Evolutionary conservation across 2,888 invertebrate genomes (phyloP).

Genomic region (Drosophila crucigera): DNA sequence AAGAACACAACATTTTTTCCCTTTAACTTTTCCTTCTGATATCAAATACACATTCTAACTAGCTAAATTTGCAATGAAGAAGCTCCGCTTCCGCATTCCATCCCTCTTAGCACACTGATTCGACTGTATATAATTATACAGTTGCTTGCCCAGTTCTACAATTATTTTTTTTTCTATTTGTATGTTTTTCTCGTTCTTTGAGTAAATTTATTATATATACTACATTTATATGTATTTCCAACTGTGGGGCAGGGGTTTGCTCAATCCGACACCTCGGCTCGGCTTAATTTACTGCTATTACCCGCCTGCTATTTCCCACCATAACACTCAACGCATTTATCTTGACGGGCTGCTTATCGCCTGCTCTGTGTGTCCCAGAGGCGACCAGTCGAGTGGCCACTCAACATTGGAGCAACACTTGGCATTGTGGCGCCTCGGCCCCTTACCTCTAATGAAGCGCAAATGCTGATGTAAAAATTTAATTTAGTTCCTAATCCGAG

Average conservation of each 20-base stretch:
- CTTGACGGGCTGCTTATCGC: constrained; percentile 51
- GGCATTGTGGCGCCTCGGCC: constrained; percentile 46
- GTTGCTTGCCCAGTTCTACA: neutral
- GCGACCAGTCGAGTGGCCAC: constrained; percentile 63
- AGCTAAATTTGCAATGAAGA: constrained; percentile 17
- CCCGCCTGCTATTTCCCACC: constrained; percentile 57
- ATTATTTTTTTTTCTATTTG: constrained; percentile 20
- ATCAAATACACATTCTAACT: constrained; percentile 5
- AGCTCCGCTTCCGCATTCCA: neutral
- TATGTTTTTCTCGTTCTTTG: constrained; percentile 1
- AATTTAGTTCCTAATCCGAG: constrained; percentile 74
- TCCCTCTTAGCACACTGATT: neutral
- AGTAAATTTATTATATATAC: constrained; percentile 19
- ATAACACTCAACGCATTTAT: constrained; percentile 75
- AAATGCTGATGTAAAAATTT: constrained; percentile 80
- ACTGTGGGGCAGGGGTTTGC: constrained; percentile 15
- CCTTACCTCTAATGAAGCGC: constrained; percentile 76
- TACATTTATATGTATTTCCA: neutral
- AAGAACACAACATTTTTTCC: neutral
- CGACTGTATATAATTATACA: constrained; percentile 44
- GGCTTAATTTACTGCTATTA: constrained; percentile 42
- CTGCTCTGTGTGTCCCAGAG: constrained; percentile 53
- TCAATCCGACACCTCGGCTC: constrained; percentile 43
- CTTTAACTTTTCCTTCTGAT: neutral
- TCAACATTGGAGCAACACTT: constrained; percentile 67